Conservation (phyloP, 2,888 invertebrate genomes). For the Nebria brevicollis region DNA sequence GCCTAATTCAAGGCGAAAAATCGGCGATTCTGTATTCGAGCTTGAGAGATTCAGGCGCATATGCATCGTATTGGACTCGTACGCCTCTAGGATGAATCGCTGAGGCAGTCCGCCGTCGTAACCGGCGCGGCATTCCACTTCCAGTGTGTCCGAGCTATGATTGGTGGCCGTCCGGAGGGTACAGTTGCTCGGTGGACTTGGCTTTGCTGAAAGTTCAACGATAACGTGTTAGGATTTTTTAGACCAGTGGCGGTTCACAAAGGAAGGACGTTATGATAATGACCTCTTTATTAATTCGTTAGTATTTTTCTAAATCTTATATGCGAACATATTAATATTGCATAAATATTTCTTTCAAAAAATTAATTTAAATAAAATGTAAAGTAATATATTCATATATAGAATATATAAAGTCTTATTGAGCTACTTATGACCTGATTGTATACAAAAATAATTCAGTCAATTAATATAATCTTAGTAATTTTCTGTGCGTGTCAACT, state of each 20-base stretch:
- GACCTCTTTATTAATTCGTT: neutral
- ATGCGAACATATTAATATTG: neutral
- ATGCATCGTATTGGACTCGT: constrained; percentile 78
- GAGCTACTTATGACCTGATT: too few species aligned
- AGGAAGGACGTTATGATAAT: neutral
- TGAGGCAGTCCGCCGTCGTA: constrained; percentile 92
- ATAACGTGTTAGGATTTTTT: neutral
- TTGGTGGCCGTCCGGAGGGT: constrained; percentile 78
- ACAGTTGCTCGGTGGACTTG: constrained; percentile 85
- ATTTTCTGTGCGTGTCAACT: too few species aligned
- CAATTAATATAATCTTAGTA: too few species aligned
- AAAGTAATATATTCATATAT: too few species aligned
- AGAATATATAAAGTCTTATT: too few species aligned
- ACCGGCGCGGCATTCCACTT: constrained; percentile 86
- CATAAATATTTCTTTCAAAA: neutral
- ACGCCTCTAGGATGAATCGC: constrained; percentile 83
- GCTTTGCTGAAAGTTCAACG: constrained; percentile 70
- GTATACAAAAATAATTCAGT: too few species aligned
- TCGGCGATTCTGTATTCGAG: constrained; percentile 67
- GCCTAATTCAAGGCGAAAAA: constrained; percentile 72
- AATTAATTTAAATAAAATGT: too few species aligned
- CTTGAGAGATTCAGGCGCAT: constrained; percentile 77
- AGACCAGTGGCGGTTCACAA: neutral
- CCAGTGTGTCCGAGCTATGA: constrained; percentile 70
- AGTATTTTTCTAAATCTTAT: neutral